Base-by-base conservation (phyloP, 2,113 vertebrate species). In the Marcusenius ussheri region DNA sequence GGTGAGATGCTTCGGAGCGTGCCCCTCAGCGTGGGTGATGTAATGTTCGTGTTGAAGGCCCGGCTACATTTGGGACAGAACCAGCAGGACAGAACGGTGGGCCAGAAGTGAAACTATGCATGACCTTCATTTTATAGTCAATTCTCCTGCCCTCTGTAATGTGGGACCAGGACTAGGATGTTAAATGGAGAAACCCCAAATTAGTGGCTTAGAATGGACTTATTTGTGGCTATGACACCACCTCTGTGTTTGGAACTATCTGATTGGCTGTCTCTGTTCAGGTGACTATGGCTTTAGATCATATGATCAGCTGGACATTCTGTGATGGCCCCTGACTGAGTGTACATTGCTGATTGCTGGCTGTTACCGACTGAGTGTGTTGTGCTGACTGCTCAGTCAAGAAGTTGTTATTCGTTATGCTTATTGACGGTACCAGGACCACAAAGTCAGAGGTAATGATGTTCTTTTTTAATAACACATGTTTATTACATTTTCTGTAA, bases 371-470 rank as follows among this genome's bases (percentile, higher is more conserved):
- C 8, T 46, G 39, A 83, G 15, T 87, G 9, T 31, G 42, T 31
- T 6, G 47, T 27, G 3, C 46, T 7, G 56, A 87, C 53, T 27
- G 53, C 39, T 74, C 89, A 91, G 27, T 95, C 93, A 98, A 97
- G 93, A 99, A 99, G 94, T 99, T 98, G 95, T 83, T 97, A 94
- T 91, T 97, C 93, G 0, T 99, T 99, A 90, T 99, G 90, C 89
- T 96, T 96, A 94, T 99, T 99, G 90, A 99, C 98, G 11, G 97
- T 53, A 97, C 97, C 93, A 99, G 96, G 86, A 99, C 98, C 94
- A 99, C 98, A 74, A 99, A 99, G 95, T 99, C 98, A 1, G 98
- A 99, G 0, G 98, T 99, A 94, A 99, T 98, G 94, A 99, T 99
- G 94, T 99, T 99, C 3, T 27, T 27, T 27, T 27, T 66, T 10